Percentiles rank a stretch among this genome's conserved stretches.
Conservation (phyloP, 2,113 vertebrate species). For the Seriola quinqueradiata region DNA sequence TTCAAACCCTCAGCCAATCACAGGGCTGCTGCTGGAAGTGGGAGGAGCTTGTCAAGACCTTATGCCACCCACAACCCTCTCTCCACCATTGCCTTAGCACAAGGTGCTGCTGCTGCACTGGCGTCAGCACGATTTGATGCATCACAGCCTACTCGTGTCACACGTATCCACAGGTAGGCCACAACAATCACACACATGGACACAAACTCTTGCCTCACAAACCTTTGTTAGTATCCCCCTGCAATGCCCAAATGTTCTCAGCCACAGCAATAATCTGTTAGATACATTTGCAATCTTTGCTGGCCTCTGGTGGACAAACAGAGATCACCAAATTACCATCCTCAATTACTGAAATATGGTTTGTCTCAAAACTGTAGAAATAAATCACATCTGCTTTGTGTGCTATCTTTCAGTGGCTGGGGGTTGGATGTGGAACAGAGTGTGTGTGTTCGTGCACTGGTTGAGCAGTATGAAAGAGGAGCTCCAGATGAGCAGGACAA, state of each 20-base stretch:
- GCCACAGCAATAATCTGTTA: not conserved
- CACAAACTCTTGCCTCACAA: not conserved
- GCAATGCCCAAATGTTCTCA: not conserved
- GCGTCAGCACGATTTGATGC: constrained; percentile 91
- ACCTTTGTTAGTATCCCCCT: not conserved
- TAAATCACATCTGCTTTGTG: not conserved
- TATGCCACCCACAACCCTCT: constrained; percentile 85
- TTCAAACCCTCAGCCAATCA: constrained; percentile 91
- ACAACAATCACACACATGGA: not conserved
- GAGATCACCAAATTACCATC: not conserved
- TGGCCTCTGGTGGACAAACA: constrained; percentile 64
- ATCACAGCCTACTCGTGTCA: constrained; percentile 83
- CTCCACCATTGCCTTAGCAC: constrained; percentile 91
- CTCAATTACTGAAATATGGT: not conserved
- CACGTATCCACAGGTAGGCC: constrained; percentile 88
- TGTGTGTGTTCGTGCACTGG: constrained; percentile 92
- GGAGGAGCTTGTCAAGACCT: constrained; percentile 52
- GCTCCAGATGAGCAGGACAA: constrained; percentile 76
- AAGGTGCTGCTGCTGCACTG: constrained; percentile 89
- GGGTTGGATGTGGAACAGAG: constrained; percentile 85
- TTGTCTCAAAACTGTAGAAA: not conserved
- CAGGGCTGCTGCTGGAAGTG: constrained; percentile 61
- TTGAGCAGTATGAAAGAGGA: constrained; percentile 93
- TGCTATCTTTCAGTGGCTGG: constrained; percentile 67
- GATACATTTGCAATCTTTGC: constrained; percentile 28